Conservation (phyloP, 1,140 invertebrate genomes). For the Fopius arisanus region DNA sequence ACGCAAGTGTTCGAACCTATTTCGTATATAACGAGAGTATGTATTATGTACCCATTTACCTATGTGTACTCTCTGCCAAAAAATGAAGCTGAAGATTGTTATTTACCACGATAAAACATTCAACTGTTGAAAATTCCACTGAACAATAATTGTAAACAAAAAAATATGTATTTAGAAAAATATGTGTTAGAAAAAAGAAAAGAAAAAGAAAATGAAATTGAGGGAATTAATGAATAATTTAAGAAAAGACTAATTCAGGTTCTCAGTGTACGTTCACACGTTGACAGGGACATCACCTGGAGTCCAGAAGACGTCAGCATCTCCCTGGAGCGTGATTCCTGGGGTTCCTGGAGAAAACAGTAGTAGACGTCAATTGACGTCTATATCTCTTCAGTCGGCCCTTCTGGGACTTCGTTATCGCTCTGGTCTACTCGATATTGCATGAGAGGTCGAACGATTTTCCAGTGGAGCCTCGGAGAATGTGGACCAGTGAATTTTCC, state of each 20-base stretch:
- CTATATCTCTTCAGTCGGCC: neutral
- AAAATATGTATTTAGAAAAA: no score
- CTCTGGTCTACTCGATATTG: conserved; percentile 23
- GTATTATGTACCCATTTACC: no score
- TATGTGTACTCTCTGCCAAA: no score
- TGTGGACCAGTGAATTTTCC: neutral
- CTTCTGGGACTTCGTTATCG: conserved; percentile 20
- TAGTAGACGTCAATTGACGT: conserved; percentile 24
- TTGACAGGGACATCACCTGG: conserved; percentile 1
- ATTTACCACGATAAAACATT: no score
- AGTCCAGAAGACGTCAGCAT: neutral
- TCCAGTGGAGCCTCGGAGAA: conserved; percentile 4
- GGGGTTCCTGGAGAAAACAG: conserved; percentile 12
- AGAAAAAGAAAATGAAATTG: no score
- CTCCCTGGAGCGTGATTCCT: conserved; percentile 20
- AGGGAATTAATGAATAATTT: no score
- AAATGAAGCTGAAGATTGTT: no score
- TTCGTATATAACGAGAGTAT: neutral
- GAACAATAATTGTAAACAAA: no score
- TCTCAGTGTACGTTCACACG: neutral
- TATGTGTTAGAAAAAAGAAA: no score
- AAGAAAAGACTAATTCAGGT: no score
- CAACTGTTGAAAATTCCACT: no score
- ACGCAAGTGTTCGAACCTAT: conserved; percentile 21
- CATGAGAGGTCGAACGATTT: conserved; percentile 19